Percentiles rank a stretch among this genome's conserved stretches.
Evolutionary conservation across 2,888 invertebrate species (phyloP).

Genomic region (Phrixothrix hirtus): DNA sequence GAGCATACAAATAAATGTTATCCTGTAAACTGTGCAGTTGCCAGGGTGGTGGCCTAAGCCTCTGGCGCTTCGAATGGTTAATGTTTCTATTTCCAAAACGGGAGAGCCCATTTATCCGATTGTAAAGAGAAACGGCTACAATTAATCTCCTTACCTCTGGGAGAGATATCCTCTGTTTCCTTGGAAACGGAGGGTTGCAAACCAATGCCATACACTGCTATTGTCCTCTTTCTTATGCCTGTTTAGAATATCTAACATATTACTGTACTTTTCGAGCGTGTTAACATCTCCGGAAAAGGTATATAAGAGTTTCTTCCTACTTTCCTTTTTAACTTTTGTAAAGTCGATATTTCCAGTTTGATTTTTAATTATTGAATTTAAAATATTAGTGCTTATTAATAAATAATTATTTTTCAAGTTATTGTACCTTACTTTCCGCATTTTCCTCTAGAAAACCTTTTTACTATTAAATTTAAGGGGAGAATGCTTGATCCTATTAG

Average conservation of each 20-base stretch:
- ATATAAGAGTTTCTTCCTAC: no score
- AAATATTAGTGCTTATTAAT: no score
- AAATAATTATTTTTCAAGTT: no score
- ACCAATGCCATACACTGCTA: constrained; percentile 39
- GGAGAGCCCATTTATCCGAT: constrained; percentile 56
- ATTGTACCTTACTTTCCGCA: no score
- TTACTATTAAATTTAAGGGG: constrained; percentile 3
- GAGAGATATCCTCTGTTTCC: constrained; percentile 53
- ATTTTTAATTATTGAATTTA: no score
- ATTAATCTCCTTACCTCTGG: constrained; percentile 58
- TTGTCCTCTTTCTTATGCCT: constrained; percentile 40
- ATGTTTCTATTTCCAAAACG: constrained; percentile 57
- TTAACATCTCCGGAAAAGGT: no score
- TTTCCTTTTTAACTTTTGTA: no score
- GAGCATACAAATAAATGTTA: constrained; percentile 28
- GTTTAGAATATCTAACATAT: constrained; percentile 41
- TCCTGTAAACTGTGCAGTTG: constrained; percentile 26
- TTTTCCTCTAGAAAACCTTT: no score
- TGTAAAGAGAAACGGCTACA: constrained; percentile 57
- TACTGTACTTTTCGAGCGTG: constrained; percentile 9
- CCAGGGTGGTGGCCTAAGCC: constrained; percentile 35
- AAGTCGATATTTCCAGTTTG: no score
- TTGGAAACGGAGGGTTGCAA: constrained; percentile 46
- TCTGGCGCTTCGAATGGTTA: constrained; percentile 48
- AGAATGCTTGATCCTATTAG: constrained; percentile 30